Percentiles rank a stretch among this genome's conserved stretches.
Evolutionary conservation across 2,113 vertebrate species (phyloP).

Genomic region (Lycocorax pyrrhopterus): DNA sequence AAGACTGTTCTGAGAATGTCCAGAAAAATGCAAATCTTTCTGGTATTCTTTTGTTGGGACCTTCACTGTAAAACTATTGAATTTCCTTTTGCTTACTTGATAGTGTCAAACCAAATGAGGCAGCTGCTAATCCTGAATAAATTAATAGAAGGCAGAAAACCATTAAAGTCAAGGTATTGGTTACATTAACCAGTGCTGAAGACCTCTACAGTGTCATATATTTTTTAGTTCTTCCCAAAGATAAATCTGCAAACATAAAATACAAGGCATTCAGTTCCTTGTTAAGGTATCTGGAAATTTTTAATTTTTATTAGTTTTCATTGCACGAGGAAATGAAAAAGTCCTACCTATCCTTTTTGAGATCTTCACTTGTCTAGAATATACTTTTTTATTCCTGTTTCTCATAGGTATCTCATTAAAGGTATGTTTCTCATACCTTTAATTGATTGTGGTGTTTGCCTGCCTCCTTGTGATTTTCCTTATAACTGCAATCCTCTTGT

Average conservation of each 20-base stretch:
- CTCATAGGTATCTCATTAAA: no score
- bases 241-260: background rate
- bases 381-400: background rate
- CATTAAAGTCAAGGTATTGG: background rate
- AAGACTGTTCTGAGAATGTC: background rate
- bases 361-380: background rate
- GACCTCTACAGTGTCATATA: background rate
- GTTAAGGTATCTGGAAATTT: background rate
- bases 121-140: background rate
- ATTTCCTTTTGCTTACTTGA: background rate
- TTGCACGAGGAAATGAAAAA: background rate
- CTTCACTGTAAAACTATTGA: background rate
- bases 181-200: background rate
- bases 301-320: background rate
- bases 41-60: background rate
- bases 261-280: background rate
- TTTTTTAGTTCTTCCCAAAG: background rate
- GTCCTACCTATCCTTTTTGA: background rate
- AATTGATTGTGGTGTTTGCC: background rate
- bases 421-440: background rate
- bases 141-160: background rate
- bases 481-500: constrained; percentile 6
- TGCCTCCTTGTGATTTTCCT: constrained; percentile 58
- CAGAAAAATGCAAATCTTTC: background rate
- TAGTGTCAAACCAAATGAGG: background rate